A percentile compares a stretch with the other conserved stretches of the same genome.
These are phyloP conservation scores for Glaucidium brasilianum DNA, from an alignment of 2,113 vertebrate species.

Conservation along the genomic window DNA sequence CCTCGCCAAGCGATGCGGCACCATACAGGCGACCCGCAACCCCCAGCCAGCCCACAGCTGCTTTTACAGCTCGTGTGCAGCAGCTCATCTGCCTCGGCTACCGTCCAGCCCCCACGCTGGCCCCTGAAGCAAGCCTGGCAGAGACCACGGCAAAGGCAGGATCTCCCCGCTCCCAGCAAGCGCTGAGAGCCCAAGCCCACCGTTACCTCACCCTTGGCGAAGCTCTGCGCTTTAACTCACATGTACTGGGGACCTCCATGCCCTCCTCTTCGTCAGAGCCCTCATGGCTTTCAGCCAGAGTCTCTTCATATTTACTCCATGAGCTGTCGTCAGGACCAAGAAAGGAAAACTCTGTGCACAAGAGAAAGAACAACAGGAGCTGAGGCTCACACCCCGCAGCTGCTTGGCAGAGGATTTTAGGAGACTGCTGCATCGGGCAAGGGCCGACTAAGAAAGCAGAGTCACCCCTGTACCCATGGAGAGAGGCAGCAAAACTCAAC, in stretches of 20 bases:
- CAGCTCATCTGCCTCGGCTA: not conserved
- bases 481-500: not conserved
- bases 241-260: conserved; percentile 55
- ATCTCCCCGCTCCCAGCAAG: not conserved
- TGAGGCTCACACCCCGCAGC: not conserved
- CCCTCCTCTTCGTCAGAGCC: conserved; percentile 69
- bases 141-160: not conserved
- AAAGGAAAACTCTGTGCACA: conserved; percentile 58
- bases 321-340: conserved; percentile 70
- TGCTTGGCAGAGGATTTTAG: not conserved
- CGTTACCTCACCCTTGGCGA: rapidly evolving
- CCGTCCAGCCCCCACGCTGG: not conserved
- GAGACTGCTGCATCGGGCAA: rapidly evolving
- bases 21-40: not conserved
- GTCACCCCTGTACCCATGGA: too few relatives aligned
- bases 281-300: conserved; percentile 64
- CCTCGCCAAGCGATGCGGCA: rapidly evolving
- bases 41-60: not conserved
- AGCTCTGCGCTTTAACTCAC: conserved; percentile 3
- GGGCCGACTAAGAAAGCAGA: not conserved
- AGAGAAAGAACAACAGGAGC: not conserved
- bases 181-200: not conserved
- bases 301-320: conserved; percentile 71
- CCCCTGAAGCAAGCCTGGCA: not conserved
- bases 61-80: not conserved